These are phyloP conservation scores for Leptopilina boulardi DNA, from an alignment of 1,140 invertebrate species.

Conservation along the genomic window DNA sequence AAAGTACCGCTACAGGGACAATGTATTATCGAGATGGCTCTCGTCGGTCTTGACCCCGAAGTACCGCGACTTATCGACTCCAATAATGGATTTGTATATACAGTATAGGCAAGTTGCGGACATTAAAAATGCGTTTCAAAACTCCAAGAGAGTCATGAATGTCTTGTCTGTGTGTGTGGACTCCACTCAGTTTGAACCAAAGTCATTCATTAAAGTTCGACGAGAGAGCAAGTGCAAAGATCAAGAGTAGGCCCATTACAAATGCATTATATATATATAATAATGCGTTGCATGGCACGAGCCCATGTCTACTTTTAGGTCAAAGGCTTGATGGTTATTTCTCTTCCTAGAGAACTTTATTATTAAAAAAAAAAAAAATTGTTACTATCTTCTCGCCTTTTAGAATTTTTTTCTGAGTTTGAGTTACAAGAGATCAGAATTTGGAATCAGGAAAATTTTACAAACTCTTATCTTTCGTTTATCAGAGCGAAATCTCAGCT, in stretches of 20 bases:
- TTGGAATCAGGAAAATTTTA: not conserved
- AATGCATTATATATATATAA: conserved; percentile 57
- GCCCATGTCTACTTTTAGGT: conserved; percentile 45
- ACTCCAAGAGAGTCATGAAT: conserved; percentile 44
- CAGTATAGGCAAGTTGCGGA: conserved; percentile 40
- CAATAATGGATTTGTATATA: conserved; percentile 42
- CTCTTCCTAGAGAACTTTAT: no score
- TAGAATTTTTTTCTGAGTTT: not conserved
- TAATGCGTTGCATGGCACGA: conserved; percentile 50
- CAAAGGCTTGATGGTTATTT: conserved; percentile 23
- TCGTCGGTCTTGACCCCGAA: conserved; percentile 46
- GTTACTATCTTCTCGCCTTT: no score
- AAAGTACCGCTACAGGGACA: conserved; percentile 39
- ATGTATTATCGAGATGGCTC: conserved; percentile 41
- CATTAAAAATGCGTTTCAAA: conserved; percentile 43
- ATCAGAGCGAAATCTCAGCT: conserved; percentile 38
- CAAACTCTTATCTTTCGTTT: not conserved
- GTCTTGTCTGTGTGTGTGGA: no score
- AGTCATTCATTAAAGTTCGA: conserved; percentile 54
- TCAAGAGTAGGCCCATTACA: conserved; percentile 56
- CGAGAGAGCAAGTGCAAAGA: conserved; percentile 52
- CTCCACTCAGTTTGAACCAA: conserved; percentile 34
- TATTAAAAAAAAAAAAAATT: no score
- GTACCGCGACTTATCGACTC: conserved; percentile 44
- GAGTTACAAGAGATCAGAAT: not conserved